Base-by-base conservation (phyloP, 1,140 invertebrate species). In the Temnothorax longispinosus region DNA sequence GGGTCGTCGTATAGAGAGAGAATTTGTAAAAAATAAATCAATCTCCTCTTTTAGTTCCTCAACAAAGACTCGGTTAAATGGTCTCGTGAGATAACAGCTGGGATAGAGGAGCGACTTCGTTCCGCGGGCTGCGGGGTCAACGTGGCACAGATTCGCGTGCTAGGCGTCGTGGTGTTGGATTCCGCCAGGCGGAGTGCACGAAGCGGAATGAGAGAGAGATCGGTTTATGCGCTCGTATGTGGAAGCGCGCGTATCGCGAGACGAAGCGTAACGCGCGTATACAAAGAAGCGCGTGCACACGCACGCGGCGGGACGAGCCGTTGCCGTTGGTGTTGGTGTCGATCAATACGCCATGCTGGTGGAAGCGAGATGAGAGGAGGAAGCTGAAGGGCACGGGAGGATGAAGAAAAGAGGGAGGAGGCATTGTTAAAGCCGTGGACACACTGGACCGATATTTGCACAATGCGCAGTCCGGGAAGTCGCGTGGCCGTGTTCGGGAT, bases 291-390 rank as follows among this genome's bases (percentile, higher is more conserved):
- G 58, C 35, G 38, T 62, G 52, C 15, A 38, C 60, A 35, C 18
- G 44, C 13, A 32, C 13, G 38, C 75, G 32, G 38, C 69, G 35
- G 69, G 76, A 62, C 80, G 54, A 87, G 69, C 67, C 58, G 58
- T 54, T 52, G 50, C 58, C 77, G 86, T 52, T 85, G 71, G 76
- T 90, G 86, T 90, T 89, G 74, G 89, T 27, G 27, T 74, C 89
- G 89, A 90, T 90, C 89, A 90, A 90, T 90, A 90, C 81, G 32
- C 67, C 77, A 87, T 71, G 89, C 78, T 80, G 44, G 80, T 90
- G 62, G 88, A 87, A 90, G 50, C 75, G 77, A 89, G 88, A 90
- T 86, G 88, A 87, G 76, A 82, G 86, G 87, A 54, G 41, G 35
- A 85, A 84, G 50, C 80, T 62, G 69, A 84, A 56, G 56, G 67